These are phyloP conservation scores for Aspidapion aeneum DNA, from an alignment of 2,888 invertebrate species.

Conservation along the genomic window DNA sequence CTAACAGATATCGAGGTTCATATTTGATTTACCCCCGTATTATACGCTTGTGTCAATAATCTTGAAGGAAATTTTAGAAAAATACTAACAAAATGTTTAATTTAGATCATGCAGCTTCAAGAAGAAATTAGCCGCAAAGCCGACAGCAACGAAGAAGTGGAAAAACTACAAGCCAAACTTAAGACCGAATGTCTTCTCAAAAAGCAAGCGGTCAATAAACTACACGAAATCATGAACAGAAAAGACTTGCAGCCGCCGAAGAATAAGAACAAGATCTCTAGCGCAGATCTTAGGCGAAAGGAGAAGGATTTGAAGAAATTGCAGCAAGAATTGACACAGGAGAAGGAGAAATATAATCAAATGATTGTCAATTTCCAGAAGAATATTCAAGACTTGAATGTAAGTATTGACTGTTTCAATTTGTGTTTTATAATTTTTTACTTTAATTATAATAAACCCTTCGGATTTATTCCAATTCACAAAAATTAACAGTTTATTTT, in stretches of 20 bases:
- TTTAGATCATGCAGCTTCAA: conserved; percentile 52
- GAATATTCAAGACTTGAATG: conserved; percentile 74
- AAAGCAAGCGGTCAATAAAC: conserved; percentile 93
- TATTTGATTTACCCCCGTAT: too few relatives aligned
- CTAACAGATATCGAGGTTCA: too few relatives aligned
- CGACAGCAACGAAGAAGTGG: conserved; percentile 72
- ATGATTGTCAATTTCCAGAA: conserved; percentile 79
- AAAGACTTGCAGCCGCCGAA: conserved; percentile 70
- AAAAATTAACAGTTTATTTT: too few relatives aligned
- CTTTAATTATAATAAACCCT: too few relatives aligned
- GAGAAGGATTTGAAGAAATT: conserved; percentile 93
- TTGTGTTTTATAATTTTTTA: too few relatives aligned
- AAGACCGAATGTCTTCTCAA: conserved; percentile 85
- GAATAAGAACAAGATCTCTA: conserved; percentile 75
- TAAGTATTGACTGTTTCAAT: conserved; percentile 31
- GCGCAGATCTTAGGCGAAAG: conserved; percentile 77
- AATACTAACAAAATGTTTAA: too few relatives aligned
- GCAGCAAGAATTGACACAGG: conserved; percentile 90
- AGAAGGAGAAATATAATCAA: conserved; percentile 92
- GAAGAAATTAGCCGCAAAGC: conserved; percentile 69
- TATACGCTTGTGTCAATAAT: too few relatives aligned
- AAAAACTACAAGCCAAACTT: conserved; percentile 76
- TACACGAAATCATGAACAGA: conserved; percentile 96
- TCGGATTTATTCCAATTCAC: too few relatives aligned
- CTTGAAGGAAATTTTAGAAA: too few relatives aligned